Percentiles rank a stretch among this genome's conserved stretches.
phyloP scores from a whole-genome alignment of 1,140 invertebrate species.

The Scylla paramamosain region DNA sequence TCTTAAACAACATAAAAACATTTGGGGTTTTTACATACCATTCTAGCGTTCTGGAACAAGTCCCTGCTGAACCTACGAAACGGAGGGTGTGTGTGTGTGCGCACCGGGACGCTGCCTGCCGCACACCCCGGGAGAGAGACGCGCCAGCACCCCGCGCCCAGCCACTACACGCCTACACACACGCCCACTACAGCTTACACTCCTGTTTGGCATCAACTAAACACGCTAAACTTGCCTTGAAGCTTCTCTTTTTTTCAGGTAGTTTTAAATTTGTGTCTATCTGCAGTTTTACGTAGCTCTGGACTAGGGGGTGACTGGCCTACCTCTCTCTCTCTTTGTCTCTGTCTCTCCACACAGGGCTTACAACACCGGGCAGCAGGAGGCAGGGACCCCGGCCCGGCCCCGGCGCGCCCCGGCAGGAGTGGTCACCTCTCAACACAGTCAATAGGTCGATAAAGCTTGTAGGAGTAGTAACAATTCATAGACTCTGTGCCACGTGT shows the following conservation, averaged over 20 bases:
- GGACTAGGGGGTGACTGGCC: not conserved
- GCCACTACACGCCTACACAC: not conserved
- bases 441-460: constrained; percentile 61
- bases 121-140: not conserved
- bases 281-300: not conserved
- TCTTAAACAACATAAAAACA: constrained; percentile 66
- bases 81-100: not conserved
- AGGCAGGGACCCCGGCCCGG: not conserved
- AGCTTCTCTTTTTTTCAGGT: no score
- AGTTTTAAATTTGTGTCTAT: not conserved
- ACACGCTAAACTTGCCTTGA: not conserved
- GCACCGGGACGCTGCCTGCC: not conserved
- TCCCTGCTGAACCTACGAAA: constrained; percentile 67
- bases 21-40: constrained; percentile 39
- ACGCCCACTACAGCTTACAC: not conserved
- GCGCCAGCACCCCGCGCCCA: not conserved
- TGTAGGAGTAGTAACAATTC: constrained; percentile 67
- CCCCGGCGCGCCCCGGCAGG: not conserved
- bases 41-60: constrained; percentile 56
- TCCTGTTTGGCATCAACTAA: not conserved
- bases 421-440: constrained; percentile 56
- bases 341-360: not conserved
- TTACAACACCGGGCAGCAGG: not conserved
- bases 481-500: constrained; percentile 64
- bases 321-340: not conserved